Evolutionary conservation across 2,888 invertebrate genomes (phyloP).

Genomic region (Anaspis maculata): DNA sequence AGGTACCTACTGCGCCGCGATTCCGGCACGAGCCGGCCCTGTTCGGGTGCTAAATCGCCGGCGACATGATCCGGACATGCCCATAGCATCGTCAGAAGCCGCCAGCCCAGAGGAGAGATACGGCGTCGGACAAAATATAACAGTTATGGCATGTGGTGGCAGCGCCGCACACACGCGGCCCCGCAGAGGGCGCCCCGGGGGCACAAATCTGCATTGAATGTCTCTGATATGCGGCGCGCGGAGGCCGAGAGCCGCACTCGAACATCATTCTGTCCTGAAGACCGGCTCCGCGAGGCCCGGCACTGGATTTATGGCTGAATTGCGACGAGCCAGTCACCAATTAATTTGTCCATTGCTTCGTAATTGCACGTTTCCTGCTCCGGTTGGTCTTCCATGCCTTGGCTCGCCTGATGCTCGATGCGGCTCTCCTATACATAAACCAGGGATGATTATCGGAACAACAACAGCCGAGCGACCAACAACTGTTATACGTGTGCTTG

Average conservation of each 20-base stretch:
- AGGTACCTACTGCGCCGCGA: no score
- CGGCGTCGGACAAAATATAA: slow-evolving; percentile 25
- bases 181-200: no score
- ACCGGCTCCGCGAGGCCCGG: no score
- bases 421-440: slow-evolving; percentile 18
- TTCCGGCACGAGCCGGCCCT: no score
- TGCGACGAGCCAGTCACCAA: slow-evolving; percentile 35
- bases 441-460: slow-evolving; percentile 31
- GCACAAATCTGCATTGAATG: slow-evolving; percentile 37
- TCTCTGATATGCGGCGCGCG: no score
- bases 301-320: slow-evolving; percentile 36
- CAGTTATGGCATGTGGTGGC: slow-evolving; percentile 32
- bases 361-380: slow-evolving; percentile 37
- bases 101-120: no score
- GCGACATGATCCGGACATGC: no score
- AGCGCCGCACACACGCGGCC: slow-evolving; percentile 19
- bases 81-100: no score
- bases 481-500: no score
- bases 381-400: slow-evolving; percentile 16
- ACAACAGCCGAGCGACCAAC: no score
- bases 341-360: slow-evolving; percentile 36
- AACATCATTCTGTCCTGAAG: no score
- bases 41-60: no score
- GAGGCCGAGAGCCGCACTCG: slow-evolving; percentile 22
- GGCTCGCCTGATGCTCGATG: slow-evolving; percentile 5